A percentile compares a stretch with the other conserved stretches of the same genome.
Conservation (phyloP, 2,113 vertebrate species). For the Riparia riparia region DNA sequence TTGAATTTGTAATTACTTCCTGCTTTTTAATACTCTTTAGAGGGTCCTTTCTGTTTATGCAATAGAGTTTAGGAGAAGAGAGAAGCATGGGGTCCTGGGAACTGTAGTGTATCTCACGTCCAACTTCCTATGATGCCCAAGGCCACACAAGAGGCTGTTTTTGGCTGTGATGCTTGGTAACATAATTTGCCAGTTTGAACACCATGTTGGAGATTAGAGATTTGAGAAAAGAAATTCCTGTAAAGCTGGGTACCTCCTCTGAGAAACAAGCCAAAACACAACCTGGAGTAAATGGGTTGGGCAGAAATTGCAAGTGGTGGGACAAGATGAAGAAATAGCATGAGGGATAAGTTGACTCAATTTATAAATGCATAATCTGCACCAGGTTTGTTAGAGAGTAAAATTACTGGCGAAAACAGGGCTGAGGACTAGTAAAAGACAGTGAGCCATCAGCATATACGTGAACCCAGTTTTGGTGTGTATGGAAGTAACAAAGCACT, state of each 20-base stretch:
- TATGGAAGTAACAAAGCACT: not conserved
- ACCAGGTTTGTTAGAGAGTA: not conserved
- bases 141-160: not conserved
- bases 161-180: not conserved
- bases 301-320: not conserved
- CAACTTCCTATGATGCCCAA: not conserved
- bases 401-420: not conserved
- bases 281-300: constrained; percentile 6
- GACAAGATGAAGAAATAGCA: not conserved
- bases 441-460: not conserved
- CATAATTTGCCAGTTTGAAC: not conserved
- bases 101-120: not conserved
- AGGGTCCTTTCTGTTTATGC: constrained; percentile 43
- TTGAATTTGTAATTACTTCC: constrained; percentile 73
- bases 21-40: constrained; percentile 52
- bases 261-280: constrained; percentile 18
- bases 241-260: not conserved
- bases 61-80: not conserved
- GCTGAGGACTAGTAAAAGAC: not conserved
- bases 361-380: not conserved
- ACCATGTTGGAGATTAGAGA: not conserved
- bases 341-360: not conserved
- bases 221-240: not conserved
- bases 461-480: not conserved
- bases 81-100: constrained; percentile 17